A percentile compares a stretch with the other conserved stretches of the same genome.
phyloP scores from a whole-genome alignment of 2,113 vertebrate species.

The Cheilinus undulatus region DNA sequence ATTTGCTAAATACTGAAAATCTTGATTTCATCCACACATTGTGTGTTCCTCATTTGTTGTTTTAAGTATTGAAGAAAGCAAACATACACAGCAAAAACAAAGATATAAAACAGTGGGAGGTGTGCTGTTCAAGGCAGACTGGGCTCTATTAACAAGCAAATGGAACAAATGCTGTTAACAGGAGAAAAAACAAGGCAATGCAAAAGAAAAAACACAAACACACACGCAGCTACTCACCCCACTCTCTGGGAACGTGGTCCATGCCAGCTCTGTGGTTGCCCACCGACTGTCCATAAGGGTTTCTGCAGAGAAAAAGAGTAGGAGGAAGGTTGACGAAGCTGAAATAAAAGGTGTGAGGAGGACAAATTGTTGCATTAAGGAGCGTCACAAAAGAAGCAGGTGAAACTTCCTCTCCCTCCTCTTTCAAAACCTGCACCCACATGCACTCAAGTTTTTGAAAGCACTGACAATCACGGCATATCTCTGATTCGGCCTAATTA shows the following conservation, averaged over 20 bases:
- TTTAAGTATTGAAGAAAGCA: conserved; percentile 62
- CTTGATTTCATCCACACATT: conserved; percentile 27
- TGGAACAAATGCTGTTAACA: conserved; percentile 75
- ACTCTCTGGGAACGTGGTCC: conserved; percentile 96
- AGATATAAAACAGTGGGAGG: conserved; percentile 81
- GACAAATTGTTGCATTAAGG: conserved; percentile 42
- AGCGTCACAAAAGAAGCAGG: conserved; percentile 52
- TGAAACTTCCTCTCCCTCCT: conserved; percentile 31
- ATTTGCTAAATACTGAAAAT: conserved; percentile 20
- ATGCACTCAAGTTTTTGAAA: conserved; percentile 49
- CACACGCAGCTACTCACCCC: conserved; percentile 88
- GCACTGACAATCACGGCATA: conserved; percentile 54
- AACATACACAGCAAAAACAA: conserved; percentile 74
- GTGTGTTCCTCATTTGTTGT: conserved; percentile 70
- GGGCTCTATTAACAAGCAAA: conserved; percentile 78
- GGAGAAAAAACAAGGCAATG: background rate
- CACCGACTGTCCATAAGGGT: conserved; percentile 98
- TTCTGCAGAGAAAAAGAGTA: conserved; percentile 86
- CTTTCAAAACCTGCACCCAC: conserved; percentile 61
- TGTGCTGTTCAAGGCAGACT: conserved; percentile 65
- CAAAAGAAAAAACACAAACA: conserved; percentile 35
- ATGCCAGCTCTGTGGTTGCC: conserved; percentile 97
- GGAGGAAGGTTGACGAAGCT: conserved; percentile 52
- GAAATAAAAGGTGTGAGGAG: conserved; percentile 32
- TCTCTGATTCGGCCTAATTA: conserved; percentile 66